Evolutionary conservation across 2,797 vertebrate species (phyloP).

Genomic region (Hipposideros larvatus): DNA sequence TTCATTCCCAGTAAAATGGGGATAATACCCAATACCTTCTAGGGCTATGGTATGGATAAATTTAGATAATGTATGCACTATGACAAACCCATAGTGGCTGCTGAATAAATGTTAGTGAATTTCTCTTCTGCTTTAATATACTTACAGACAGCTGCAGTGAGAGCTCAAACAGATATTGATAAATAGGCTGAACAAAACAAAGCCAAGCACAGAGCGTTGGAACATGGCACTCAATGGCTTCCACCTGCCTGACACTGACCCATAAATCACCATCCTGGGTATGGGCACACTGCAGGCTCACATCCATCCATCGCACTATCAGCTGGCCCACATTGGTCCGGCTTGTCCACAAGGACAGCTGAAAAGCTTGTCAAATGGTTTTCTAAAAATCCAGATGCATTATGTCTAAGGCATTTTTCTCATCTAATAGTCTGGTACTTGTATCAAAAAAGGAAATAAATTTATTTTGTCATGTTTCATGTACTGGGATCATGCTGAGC

Average conservation of each 20-base stretch:
- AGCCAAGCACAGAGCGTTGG: neutral
- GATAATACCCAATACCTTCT: neutral
- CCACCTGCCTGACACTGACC: conserved; percentile 4
- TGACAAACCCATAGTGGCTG: neutral
- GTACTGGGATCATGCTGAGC: conserved; percentile 60
- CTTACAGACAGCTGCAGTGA: conserved; percentile 20
- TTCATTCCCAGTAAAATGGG: conserved; percentile 20
- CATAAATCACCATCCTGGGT: neutral
- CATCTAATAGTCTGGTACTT: conserved; percentile 35
- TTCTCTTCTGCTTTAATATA: conserved; percentile 49
- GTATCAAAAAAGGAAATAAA: conserved; percentile 60
- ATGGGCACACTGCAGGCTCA: neutral
- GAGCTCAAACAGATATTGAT: conserved; percentile 57
- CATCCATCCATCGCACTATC: neutral
- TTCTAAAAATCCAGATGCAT: conserved; percentile 56
- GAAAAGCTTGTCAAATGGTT: conserved; percentile 32
- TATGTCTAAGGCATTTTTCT: conserved; percentile 1
- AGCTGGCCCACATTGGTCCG: neutral
- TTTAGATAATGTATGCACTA: conserved; percentile 18
- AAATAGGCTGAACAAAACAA: conserved; percentile 56
- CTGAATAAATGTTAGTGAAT: conserved; percentile 30
- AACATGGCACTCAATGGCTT: neutral
- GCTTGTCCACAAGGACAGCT: conserved; percentile 35
- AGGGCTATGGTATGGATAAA: neutral
- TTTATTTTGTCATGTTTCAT: conserved; percentile 70